Base-by-base conservation (phyloP, 2,113 vertebrate species). In the Colistium nudipinnis region DNA sequence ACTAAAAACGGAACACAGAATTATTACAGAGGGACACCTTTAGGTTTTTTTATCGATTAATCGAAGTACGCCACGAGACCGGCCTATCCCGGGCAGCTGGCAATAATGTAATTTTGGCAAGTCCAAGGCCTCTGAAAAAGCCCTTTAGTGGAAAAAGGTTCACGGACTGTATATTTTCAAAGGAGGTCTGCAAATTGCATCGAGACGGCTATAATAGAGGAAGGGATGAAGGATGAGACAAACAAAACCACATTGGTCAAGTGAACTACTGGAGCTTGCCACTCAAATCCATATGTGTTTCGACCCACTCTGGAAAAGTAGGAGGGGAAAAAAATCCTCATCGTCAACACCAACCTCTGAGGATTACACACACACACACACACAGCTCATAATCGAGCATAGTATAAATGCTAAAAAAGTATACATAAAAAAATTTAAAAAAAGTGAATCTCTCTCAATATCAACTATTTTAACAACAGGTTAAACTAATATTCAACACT, bases 201-300 rank as follows among this genome's bases (percentile, higher is more conserved):
- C 62, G 17, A 60, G 47, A 25, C 53, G 0, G 41, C 62, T 60
- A 62, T 57, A 77, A 81, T 20, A 63, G 59, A 81, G 76, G 78
- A 81, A 30, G 78, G 71, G 81, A 77, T 55, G 70, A 81, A 22
- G 51, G 39, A 88, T 20, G 70, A 71, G 33, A 70, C 79, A 83
- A 85, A 88, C 66, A 78, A 86, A 90, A 82, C 67, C 74, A 62
- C 10, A 87, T 88, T 90, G 87, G 78, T 59, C 65, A 74, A 83
- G 55, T 43, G 63, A 80, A 76, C 80, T 81, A 72, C 72, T 49
- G 28, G 25, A 54, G 19, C 60, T 60, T 12, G 0, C 56, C 63
- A 61, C 56, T 68, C 45, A 61, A 74, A 86, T 83, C 28, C n/a
- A 52, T 65, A 85, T 84, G 77, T 36, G 68, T 28, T 81, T 28